Conservation (phyloP, 2,113 vertebrate genomes). For the Aegithalos caudatus region DNA sequence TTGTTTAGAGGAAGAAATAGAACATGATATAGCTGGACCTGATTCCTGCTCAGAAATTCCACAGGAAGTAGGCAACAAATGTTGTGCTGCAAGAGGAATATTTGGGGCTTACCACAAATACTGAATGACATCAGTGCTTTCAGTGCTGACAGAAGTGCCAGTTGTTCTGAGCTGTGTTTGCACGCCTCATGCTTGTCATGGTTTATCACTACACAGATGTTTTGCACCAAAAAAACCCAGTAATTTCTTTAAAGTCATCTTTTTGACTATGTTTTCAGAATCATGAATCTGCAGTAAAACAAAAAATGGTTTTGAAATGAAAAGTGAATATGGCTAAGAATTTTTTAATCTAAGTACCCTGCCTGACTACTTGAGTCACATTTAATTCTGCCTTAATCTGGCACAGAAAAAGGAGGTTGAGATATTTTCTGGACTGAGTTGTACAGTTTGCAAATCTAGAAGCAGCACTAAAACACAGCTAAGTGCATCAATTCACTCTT, state of each 20-base stretch:
- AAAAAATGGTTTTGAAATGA: background rate
- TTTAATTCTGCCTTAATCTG: constrained; percentile 1
- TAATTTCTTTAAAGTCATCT: background rate
- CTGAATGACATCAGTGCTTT: constrained; percentile 2
- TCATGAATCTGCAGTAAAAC: background rate
- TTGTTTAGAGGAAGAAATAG: background rate
- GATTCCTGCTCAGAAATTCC: constrained; percentile 10
- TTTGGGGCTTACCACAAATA: constrained; percentile 41
- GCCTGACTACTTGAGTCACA: background rate
- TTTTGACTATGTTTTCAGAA: background rate
- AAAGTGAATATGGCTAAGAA: background rate
- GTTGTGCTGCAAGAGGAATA: background rate
- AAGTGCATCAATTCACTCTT: background rate
- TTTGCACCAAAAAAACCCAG: background rate
- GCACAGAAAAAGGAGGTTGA: background rate
- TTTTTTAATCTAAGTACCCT: background rate
- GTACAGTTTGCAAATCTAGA: background rate
- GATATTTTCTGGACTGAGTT: background rate
- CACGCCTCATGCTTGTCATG: background rate
- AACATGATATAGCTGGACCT: background rate
- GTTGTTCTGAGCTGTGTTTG: constrained; percentile 12
- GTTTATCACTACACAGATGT: background rate
- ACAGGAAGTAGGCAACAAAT: constrained; percentile 18
- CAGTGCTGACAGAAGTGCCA: constrained; percentile 22
- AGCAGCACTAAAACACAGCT: background rate